Evolutionary conservation across 2,888 invertebrate species (phyloP), one percentile per base, ranked within the genome.

Genomic region (Siphlonurus alternatus): DNA sequence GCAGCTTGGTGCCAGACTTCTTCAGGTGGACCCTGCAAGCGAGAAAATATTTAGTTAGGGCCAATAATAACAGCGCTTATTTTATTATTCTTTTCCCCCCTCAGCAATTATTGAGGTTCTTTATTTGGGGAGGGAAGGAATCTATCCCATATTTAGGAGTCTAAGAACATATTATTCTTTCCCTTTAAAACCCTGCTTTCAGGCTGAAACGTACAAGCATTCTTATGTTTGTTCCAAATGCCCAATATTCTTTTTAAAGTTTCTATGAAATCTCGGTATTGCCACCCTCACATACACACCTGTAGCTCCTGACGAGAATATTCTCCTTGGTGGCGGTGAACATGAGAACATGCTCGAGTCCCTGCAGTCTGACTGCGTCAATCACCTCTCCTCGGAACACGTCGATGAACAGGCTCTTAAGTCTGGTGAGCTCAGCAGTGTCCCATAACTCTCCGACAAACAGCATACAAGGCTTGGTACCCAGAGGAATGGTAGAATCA

Each of bases 391-490:
- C 87, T 67, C 93, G 85, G 75, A 98, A 98, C 76, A 95, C 89
- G 76, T 99, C 99, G 69, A 87, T 82, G 64, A 99, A 82, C 51
- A 99, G 75, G 72, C 89, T 96, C 73, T 92, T 92, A 22, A 98
- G 77, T 68, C 95, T 83, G 69, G 85, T 84, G 68, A 90, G 81
- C 67, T 93, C 92, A 67, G 88, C 79, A 70, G 86, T 83, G 23
- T 93, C 89, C 86, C 97, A 99, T 1, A 84, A 81, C 61, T 94
- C 89, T 0, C 99, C 98, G 74, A 91, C 87, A 72, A 99, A 96
- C 22, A 96, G 74, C 2, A 99, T 75, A 71, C 93, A 88, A 0
- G 98, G 97, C 75, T 98, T 99, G 0, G 86, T 83, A 2, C 93
- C 96, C 2, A 84, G 77, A 0, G 87, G 76, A 24, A 90, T 83